phyloP scores from a whole-genome alignment of 1,140 invertebrate genomes.

The Metopolophium dirhodum region DNA sequence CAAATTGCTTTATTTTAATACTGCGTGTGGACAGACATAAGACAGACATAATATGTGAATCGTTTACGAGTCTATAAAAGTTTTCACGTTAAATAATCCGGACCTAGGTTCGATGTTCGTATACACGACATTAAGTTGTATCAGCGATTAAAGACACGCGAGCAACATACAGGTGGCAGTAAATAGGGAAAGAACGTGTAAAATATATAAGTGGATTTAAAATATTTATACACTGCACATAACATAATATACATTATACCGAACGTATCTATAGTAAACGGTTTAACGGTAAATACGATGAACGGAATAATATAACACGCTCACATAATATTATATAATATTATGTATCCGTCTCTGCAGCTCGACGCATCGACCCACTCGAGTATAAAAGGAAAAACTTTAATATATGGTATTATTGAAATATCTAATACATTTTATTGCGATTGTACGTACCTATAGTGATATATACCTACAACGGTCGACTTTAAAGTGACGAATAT shows the following conservation, averaged over 20 bases:
- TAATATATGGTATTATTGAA: not conserved
- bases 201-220: conserved; percentile 10
- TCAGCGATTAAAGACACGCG: not conserved
- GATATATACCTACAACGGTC: not conserved
- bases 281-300: not conserved
- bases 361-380: not conserved
- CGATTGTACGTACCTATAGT: not conserved
- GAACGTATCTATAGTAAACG: not conserved
- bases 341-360: not conserved
- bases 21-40: not conserved
- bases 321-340: not conserved
- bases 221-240: not conserved
- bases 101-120: not conserved
- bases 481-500: not conserved
- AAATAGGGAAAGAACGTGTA: not conserved
- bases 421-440: not conserved
- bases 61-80: not conserved
- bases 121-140: not conserved
- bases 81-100: not conserved
- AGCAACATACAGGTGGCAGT: not conserved
- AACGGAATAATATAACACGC: not conserved
- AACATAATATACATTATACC: not conserved
- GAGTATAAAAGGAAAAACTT: not conserved
- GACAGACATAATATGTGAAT: not conserved
- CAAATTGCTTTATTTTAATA: not conserved